Conservation (phyloP, 2,797 vertebrate genomes). For the Adelosebastes latens region DNA sequence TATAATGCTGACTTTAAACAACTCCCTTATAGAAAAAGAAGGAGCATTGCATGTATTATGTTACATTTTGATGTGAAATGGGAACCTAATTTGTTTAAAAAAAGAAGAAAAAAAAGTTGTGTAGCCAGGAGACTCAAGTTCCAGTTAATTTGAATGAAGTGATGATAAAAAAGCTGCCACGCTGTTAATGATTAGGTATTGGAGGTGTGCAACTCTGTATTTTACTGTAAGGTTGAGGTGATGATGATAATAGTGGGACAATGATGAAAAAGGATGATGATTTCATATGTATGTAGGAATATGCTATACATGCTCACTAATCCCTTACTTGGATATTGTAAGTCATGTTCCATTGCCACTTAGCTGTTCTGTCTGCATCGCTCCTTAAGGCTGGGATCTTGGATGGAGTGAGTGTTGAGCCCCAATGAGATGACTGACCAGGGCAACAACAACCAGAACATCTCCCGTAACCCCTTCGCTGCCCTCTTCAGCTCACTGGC, state of each 20-base stretch:
- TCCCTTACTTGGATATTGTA: not conserved
- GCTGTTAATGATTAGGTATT: not conserved
- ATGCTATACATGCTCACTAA: not conserved
- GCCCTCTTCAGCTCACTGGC: constrained; percentile 96
- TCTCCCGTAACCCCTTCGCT: constrained; percentile 97
- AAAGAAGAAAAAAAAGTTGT: not conserved
- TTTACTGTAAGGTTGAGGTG: not conserved
- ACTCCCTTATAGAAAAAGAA: not conserved
- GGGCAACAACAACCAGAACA: constrained; percentile 98
- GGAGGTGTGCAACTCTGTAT: not conserved
- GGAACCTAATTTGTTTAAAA: not conserved
- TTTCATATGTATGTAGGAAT: not conserved
- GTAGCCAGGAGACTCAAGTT: not conserved
- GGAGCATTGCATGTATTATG: not conserved
- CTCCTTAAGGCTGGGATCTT: constrained; percentile 59
- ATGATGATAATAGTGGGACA: not conserved
- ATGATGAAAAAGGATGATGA: not conserved
- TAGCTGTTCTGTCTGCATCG: not conserved
- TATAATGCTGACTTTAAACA: not conserved
- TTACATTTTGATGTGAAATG: not conserved
- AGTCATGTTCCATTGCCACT: not conserved
- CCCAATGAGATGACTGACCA: constrained; percentile 97
- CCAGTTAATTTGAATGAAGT: not conserved
- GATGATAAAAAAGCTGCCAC: not conserved
- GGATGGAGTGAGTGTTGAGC: constrained; percentile 80